These are phyloP conservation scores for Istiophorus platypterus DNA, from an alignment of 2,113 vertebrate genomes.

Conservation along the genomic window DNA sequence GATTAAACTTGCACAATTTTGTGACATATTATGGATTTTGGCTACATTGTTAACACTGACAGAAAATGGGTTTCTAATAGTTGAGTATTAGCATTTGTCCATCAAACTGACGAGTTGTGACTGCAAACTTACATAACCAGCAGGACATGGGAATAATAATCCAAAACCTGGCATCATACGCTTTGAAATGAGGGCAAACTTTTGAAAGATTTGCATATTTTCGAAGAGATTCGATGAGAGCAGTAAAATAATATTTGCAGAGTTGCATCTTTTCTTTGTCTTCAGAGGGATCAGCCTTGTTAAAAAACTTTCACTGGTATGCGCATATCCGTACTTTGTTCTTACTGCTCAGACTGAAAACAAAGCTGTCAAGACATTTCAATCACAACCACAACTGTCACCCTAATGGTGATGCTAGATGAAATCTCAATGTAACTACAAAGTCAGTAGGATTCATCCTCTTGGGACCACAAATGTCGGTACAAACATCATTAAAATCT, in stretches of 20 bases:
- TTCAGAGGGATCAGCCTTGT: not conserved
- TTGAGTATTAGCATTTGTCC: not conserved
- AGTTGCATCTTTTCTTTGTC: not conserved
- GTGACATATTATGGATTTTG: not conserved
- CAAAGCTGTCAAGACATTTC: not conserved
- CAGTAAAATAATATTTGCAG: slow-evolving; percentile 13
- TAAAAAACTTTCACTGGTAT: not conserved
- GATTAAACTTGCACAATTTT: not conserved
- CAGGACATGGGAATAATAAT: slow-evolving; percentile 2
- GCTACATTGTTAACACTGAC: not conserved
- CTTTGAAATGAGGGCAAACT: not conserved
- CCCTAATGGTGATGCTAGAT: not conserved
- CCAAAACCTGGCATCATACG: not conserved
- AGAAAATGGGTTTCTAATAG: not conserved
- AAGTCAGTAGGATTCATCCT: not conserved
- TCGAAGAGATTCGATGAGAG: slow-evolving; percentile 11
- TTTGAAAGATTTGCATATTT: slow-evolving; percentile 21
- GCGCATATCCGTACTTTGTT: not conserved
- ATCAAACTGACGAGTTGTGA: not conserved
- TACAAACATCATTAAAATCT: not conserved
- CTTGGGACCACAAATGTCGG: not conserved
- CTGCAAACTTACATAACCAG: not conserved
- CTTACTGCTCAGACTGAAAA: not conserved
- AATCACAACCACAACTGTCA: not conserved
- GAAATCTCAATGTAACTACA: not conserved